phyloP scores from a whole-genome alignment of 2,797 vertebrate genomes.

The Lithobates pipiens region DNA sequence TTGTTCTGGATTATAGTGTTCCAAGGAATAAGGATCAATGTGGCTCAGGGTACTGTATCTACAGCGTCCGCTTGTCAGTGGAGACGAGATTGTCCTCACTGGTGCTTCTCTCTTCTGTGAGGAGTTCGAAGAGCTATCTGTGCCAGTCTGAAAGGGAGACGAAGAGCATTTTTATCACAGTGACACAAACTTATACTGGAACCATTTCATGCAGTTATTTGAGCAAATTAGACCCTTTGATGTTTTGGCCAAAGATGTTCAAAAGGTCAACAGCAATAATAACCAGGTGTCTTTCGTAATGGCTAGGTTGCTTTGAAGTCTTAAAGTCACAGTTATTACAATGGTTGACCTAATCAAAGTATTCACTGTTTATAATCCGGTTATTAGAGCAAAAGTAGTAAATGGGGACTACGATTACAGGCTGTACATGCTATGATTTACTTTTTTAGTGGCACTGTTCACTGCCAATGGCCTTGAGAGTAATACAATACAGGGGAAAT shows the following conservation, averaged over 20 bases:
- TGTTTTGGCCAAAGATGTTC: not conserved
- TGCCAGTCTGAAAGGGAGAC: slow-evolving; percentile 83
- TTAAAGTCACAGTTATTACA: not conserved
- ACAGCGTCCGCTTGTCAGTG: slow-evolving; percentile 87
- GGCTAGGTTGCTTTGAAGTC: not conserved
- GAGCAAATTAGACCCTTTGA: not conserved
- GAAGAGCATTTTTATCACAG: slow-evolving; percentile 4
- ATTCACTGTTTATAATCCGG: not conserved
- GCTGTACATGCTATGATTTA: not conserved
- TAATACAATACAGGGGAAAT: no score
- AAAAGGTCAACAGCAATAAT: not conserved
- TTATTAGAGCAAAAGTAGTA: no score
- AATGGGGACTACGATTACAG: not conserved
- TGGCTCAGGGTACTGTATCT: slow-evolving; percentile 88
- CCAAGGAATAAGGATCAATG: slow-evolving; percentile 85
- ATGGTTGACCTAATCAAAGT: not conserved
- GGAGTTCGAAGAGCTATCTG: slow-evolving; percentile 98
- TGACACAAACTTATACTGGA: not conserved
- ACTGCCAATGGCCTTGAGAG: not conserved
- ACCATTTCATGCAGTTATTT: not conserved
- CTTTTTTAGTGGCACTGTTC: not conserved
- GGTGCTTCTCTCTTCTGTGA: slow-evolving; percentile 82
- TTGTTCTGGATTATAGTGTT: slow-evolving; percentile 92
- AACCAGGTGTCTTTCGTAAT: not conserved
- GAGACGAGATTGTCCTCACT: slow-evolving; percentile 86